Evolutionary conservation across 2,797 vertebrate species (phyloP).

Genomic region (Rhynchotus rufescens): DNA sequence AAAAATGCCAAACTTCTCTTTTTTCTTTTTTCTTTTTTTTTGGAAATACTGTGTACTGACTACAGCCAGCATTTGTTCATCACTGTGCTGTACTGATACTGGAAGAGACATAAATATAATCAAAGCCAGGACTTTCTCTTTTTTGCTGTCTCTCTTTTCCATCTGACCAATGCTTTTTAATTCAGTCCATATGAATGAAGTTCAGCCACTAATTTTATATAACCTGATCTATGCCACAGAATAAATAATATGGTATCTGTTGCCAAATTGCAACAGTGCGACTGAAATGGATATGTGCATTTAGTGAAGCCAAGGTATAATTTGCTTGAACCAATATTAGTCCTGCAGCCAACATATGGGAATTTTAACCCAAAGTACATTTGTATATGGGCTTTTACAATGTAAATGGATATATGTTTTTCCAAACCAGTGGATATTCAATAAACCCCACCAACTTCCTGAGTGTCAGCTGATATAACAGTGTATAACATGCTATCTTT

Average conservation of each 20-base stretch:
- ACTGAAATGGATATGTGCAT: slow-evolving; percentile 77
- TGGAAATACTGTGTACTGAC: slow-evolving; percentile 41
- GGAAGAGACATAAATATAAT: slow-evolving; percentile 73
- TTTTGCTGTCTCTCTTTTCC: slow-evolving; percentile 25
- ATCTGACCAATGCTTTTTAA: slow-evolving; percentile 67
- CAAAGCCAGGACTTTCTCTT: slow-evolving; percentile 65
- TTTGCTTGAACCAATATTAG: slow-evolving; percentile 77
- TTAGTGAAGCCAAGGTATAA: slow-evolving; percentile 72
- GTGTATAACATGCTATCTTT: background rate
- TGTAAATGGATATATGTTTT: slow-evolving; percentile 65
- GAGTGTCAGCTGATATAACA: slow-evolving; percentile 52
- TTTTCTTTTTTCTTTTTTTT: slow-evolving; percentile 3
- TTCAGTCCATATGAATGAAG: slow-evolving; percentile 77
- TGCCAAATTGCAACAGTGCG: slow-evolving; percentile 77
- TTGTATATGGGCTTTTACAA: slow-evolving; percentile 69
- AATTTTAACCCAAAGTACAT: slow-evolving; percentile 74
- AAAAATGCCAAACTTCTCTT: background rate
- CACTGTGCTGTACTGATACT: slow-evolving; percentile 56
- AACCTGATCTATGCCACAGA: slow-evolving; percentile 74
- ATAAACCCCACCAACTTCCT: slow-evolving; percentile 56
- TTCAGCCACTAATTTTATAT: slow-evolving; percentile 79
- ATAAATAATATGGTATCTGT: slow-evolving; percentile 63
- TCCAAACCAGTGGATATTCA: slow-evolving; percentile 60
- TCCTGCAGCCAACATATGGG: slow-evolving; percentile 65
- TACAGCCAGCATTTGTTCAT: slow-evolving; percentile 65